Evolutionary conservation across 2,113 vertebrate genomes (phyloP), one percentile per base, ranked within the genome.

Genomic region (Callipepla squamata): DNA sequence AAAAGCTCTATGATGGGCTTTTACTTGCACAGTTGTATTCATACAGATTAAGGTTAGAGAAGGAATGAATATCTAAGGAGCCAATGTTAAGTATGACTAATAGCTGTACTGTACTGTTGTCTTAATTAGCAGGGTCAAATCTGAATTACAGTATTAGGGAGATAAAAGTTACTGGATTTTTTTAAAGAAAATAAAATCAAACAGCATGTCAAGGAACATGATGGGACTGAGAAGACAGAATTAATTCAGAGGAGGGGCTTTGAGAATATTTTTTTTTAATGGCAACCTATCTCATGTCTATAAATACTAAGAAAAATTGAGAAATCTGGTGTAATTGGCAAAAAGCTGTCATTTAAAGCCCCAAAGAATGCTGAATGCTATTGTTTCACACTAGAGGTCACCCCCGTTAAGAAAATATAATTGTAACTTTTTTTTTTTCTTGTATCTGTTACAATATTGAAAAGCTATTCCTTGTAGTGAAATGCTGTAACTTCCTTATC

Each of bases 321-420:
- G 26, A 96, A 96, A 85, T 65, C 25, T 55, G 67, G 20, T 53
- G 25, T 95, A 97, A 97, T 65, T 92, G 83, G 80, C 62, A 96
- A 97, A 97, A 90, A 90, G n/a, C 44, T 95, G 84, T 85, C 89
- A 96, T 93, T 96, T 97, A 76, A 97, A 96, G 93, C 87, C 75
- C 84, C 48, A 94, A 96, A 95, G 79, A 95, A 97, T 91, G 51
- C 94, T 97, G 95, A 97, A 97, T 98, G 97, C 96, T 95, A 96
- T 97, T 93, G 88, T 96, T 98, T 98, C 96, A 97, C 97, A 98
- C 96, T 98, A 98, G 97, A 98, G 96, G 98, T 98, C 98, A 98
- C 95, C 95, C 95, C 97, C 61, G 30, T 85, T 97, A 97, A 97
- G 95, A 97, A 97, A 98, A 97, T 96, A 96, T 96, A 97, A 95